phyloP scores from a whole-genome alignment of 2,113 vertebrate genomes.

The Oncorhynchus gorbuscha region DNA sequence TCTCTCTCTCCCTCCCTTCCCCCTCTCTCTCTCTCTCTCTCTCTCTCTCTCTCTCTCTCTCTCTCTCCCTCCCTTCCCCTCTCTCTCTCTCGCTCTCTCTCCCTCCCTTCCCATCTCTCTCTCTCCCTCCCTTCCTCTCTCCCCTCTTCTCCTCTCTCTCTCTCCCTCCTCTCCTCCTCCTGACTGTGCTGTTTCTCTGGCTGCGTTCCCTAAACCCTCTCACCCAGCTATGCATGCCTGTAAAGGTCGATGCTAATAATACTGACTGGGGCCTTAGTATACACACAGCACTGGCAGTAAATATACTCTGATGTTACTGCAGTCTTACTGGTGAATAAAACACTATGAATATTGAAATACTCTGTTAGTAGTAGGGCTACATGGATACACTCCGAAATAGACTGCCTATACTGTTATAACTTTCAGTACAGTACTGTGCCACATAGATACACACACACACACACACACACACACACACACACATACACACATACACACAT shows the following conservation, averaged over 20 bases:
- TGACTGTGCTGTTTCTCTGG: slow-evolving; percentile 25
- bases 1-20: neutral
- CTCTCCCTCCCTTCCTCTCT: neutral
- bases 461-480: too few relatives aligned
- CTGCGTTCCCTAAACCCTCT: slow-evolving; percentile 49
- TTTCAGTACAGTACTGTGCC: too few relatives aligned
- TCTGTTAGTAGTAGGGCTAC: too few relatives aligned
- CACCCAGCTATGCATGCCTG: slow-evolving; percentile 59
- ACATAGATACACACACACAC: too few relatives aligned
- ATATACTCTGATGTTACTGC: slow-evolving; percentile 43
- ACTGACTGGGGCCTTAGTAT: slow-evolving; percentile 45
- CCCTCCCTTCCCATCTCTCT: neutral
- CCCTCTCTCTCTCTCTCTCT: neutral
- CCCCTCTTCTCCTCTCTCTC: neutral
- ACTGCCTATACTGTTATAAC: neutral
- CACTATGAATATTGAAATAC: too few relatives aligned
- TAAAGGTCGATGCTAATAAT: slow-evolving; percentile 77
- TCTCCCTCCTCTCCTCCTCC: neutral
- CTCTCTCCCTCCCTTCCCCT: neutral
- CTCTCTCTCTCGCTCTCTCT: neutral
- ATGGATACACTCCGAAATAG: neutral
- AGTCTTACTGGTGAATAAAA: neutral
- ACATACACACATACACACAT: too few relatives aligned
- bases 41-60: neutral
- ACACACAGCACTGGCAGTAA: slow-evolving; percentile 30